These are phyloP conservation scores for Paraescarpia echinospica DNA, from an alignment of 1,140 invertebrate genomes.

Conservation along the genomic window DNA sequence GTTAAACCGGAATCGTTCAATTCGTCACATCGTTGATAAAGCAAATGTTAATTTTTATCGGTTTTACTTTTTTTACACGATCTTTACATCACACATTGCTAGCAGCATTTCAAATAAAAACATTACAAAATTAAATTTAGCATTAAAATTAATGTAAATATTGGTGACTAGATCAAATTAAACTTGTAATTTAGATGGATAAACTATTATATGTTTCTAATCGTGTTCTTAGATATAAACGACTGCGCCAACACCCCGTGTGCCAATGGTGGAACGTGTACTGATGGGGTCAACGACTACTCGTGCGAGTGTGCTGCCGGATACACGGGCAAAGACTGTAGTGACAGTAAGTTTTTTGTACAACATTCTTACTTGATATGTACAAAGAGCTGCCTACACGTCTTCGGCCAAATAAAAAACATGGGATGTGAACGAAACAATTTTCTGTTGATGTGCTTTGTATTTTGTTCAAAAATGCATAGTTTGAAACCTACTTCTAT, in stretches of 20 bases:
- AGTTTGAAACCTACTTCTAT: background rate
- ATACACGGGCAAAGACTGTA: conserved; percentile 94
- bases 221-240: conserved; percentile 10
- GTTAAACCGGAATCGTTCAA: background rate
- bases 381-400: background rate
- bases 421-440: background rate
- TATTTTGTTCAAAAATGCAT: background rate
- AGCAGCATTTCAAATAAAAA: background rate
- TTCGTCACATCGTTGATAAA: no score
- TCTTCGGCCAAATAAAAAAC: background rate
- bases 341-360: conserved; percentile 85
- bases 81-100: background rate
- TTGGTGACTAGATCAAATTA: background rate
- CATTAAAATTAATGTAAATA: background rate
- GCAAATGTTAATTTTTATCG: background rate
- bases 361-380: background rate
- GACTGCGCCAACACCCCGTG: conserved; percentile 65
- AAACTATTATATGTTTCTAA: background rate
- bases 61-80: no score
- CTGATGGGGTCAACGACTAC: conserved; percentile 67
- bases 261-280: conserved; percentile 91
- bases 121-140: background rate
- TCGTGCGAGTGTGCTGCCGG: conserved; percentile 77
- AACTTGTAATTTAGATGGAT: background rate
- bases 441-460: background rate